Conservation (phyloP, 1,140 invertebrate genomes). For the Tetraneura akinire region DNA sequence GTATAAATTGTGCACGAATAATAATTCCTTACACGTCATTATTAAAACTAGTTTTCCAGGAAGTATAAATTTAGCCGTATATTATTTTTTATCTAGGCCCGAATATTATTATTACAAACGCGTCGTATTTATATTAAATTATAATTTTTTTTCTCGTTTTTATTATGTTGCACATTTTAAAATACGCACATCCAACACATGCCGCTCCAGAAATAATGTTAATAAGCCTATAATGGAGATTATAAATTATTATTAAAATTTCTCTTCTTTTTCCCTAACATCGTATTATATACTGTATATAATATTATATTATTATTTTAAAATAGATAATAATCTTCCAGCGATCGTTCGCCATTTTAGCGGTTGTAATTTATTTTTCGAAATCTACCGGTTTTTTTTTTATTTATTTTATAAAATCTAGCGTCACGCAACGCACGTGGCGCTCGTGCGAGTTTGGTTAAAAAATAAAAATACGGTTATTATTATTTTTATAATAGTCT, state of each 20-base stretch:
- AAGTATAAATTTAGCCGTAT: not conserved
- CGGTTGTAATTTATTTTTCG: not conserved
- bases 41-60: not conserved
- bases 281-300: too few species aligned
- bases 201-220: not conserved
- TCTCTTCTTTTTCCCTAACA: too few species aligned
- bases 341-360: not conserved
- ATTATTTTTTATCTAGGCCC: too few species aligned
- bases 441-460: not conserved
- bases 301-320: not conserved
- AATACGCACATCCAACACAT: not conserved
- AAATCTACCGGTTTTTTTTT: too few species aligned
- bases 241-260: not conserved
- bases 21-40: too few species aligned
- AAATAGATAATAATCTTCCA: not conserved
- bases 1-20: too few species aligned
- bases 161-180: too few species aligned
- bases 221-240: not conserved
- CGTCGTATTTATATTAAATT: too few species aligned
- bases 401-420: too few species aligned
- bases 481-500: not conserved
- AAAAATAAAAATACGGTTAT: not conserved
- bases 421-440: not conserved
- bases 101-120: too few species aligned
- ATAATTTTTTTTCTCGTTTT: too few species aligned